Conservation (phyloP, 2,113 vertebrate genomes). For the Carollia perspicillata region DNA sequence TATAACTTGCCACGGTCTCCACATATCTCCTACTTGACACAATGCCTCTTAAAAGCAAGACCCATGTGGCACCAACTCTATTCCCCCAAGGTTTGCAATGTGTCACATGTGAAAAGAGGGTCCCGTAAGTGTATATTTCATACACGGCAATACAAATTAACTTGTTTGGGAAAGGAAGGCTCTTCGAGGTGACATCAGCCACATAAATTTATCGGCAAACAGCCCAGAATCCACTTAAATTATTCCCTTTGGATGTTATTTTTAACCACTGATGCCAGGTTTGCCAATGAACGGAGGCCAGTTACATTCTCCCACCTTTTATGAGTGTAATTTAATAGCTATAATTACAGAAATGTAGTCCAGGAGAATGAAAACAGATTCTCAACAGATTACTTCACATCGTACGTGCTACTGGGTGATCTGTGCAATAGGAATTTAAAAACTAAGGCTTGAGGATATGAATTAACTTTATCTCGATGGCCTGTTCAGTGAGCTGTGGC, state of each 20-base stretch:
- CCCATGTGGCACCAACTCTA: fast-evolving
- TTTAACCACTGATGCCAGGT: neutral
- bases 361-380: neutral
- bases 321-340: neutral
- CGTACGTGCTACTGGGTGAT: neutral
- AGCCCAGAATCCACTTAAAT: neutral
- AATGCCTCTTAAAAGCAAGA: neutral
- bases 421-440: neutral
- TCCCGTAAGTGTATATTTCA: neutral
- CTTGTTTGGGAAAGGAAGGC: neutral
- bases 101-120: fast-evolving
- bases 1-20: neutral
- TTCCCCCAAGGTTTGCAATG: fast-evolving
- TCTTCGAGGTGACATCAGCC: neutral
- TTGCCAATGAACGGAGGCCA: neutral
- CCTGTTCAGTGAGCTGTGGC: neutral
- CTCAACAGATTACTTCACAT: neutral
- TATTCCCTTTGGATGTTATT: neutral
- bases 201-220: neutral
- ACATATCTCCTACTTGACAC: neutral
- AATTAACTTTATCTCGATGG: neutral
- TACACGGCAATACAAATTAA: fast-evolving
- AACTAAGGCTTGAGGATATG: neutral
- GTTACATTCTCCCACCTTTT: neutral
- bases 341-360: neutral